Percentiles rank a stretch among this genome's conserved stretches.
These are phyloP conservation scores for Pyrocephalus nanus DNA, from an alignment of 2,797 vertebrate genomes.

Conservation along the genomic window DNA sequence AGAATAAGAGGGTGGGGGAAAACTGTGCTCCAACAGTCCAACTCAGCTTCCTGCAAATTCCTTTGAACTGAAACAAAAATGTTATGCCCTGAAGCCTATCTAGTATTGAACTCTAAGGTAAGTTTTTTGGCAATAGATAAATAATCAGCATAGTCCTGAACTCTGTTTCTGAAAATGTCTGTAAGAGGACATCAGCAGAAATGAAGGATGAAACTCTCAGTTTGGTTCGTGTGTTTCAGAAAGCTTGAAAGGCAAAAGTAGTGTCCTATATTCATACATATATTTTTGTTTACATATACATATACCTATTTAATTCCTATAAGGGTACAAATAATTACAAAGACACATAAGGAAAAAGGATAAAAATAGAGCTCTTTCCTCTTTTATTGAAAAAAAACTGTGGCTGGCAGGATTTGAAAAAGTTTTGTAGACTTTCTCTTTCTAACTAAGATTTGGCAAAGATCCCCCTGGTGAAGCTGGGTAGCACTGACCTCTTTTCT, in stretches of 20 bases:
- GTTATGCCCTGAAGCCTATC: background rate
- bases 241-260: background rate
- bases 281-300: background rate
- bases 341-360: background rate
- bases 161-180: background rate
- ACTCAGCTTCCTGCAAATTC: background rate
- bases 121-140: background rate
- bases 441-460: background rate
- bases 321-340: background rate
- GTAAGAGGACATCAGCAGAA: background rate
- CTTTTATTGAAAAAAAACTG: background rate
- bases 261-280: background rate
- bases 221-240: background rate
- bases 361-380: background rate
- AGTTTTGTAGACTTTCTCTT: background rate
- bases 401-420: background rate
- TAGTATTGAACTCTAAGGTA: background rate
- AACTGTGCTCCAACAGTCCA: background rate
- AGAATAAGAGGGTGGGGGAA: background rate
- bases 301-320: background rate
- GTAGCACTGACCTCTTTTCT: background rate
- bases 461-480: background rate
- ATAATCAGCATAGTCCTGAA: rapidly evolving
- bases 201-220: background rate
- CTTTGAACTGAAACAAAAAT: background rate